Base-by-base conservation (phyloP, 1,140 invertebrate genomes). In the Dinothrombium tinctorium region DNA sequence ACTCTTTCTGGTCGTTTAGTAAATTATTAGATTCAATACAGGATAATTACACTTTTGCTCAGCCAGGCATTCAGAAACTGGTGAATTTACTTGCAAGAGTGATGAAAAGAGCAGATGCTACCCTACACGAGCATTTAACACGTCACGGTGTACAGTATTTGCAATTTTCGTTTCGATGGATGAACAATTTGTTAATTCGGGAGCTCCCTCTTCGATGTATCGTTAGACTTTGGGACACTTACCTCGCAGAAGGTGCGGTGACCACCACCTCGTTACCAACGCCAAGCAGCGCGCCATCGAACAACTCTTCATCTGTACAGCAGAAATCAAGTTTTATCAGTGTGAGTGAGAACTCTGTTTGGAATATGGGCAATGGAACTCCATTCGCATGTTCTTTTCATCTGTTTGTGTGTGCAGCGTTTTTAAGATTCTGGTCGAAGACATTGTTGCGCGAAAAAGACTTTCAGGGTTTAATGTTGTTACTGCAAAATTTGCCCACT, bases 101-200 rank as follows among this genome's bases (percentile, higher is more conserved):
- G 12, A 86, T 96, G 51, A 76, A 86, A 53, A 69, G 90, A 60
- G 90, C 96, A 43, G 90, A 99, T 67, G 76, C 70, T 26, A 74
- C 71, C 7, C 64, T 96, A 12, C 84, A 96, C 63, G 70, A 76
- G 52, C 92, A 99, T 62, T 64, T 99, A 40, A 76, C 83, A 59
- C 66, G 69, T 19, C 83, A 98, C 55, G 77, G 79, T 42, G 83
- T 99, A 22, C 89, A 96, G 64, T 99, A 95, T 64, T 67, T 99
- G 20, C 92, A 98, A 65, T 99, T 99, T 63, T 89, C 92, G 4
- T 99, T 99, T 63, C 74, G 94, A n/a, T 99, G 94, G 94, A 94
- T 99, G 82, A 99, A 99, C 61, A 99, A 99, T 66, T 65, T 99
- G 37, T 63, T 98, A 44, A 98, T 95, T 51, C 65, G 94, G 46